These are phyloP conservation scores for Chelon auratus DNA, from an alignment of 2,797 vertebrate species.

Conservation along the genomic window DNA sequence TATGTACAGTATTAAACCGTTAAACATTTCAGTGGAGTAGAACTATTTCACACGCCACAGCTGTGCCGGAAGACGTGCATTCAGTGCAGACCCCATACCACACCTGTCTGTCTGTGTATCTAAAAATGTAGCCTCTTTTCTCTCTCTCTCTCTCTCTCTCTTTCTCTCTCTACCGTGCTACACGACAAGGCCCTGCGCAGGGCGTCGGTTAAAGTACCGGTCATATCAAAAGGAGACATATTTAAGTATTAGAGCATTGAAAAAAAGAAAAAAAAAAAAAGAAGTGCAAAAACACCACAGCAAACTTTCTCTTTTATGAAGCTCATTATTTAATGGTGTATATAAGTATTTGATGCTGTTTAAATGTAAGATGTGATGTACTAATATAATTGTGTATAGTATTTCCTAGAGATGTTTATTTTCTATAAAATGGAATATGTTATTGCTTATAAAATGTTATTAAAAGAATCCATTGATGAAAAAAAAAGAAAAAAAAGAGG, in stretches of 20 bases:
- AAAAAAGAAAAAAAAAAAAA: conserved; percentile 46
- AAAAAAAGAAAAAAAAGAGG: conserved; percentile 69
- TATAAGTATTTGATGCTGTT: conserved; percentile 91
- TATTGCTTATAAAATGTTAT: conserved; percentile 91
- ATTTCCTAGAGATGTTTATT: conserved; percentile 94
- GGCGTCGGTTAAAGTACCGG: conserved; percentile 57
- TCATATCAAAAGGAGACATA: conserved; percentile 77
- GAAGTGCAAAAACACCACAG: conserved; percentile 75
- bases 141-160: conserved; percentile 25
- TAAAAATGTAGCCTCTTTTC: conserved; percentile 77
- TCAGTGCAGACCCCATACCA: conserved; percentile 49
- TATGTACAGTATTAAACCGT: conserved; percentile 72
- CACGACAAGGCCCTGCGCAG: conserved; percentile 55
- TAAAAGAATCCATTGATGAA: conserved; percentile 85
- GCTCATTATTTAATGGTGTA: conserved; percentile 87
- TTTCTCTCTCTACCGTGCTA: conserved; percentile 47
- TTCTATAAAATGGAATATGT: conserved; percentile 92
- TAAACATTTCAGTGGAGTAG: conserved; percentile 52
- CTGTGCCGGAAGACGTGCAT: conserved; percentile 49
- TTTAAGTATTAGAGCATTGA: conserved; percentile 78
- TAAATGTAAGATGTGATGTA: conserved; percentile 93
- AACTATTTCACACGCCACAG: conserved; percentile 57
- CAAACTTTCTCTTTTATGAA: conserved; percentile 81
- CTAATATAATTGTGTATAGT: conserved; percentile 93
- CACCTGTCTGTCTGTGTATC: conserved; percentile 68